These are phyloP conservation scores for Drosophila flavopinicola DNA, from an alignment of 2,888 invertebrate species.

Conservation along the genomic window DNA sequence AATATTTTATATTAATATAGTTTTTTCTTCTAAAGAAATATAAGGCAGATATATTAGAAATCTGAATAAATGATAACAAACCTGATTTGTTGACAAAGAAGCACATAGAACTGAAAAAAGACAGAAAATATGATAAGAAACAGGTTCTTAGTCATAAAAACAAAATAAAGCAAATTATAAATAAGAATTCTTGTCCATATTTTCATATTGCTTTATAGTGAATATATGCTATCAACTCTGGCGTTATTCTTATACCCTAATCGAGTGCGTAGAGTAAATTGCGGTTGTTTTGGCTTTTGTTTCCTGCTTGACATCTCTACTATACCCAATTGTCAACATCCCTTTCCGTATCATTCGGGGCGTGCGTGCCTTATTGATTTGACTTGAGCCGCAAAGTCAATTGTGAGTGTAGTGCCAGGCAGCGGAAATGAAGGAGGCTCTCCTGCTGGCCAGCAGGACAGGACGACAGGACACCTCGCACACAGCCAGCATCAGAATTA, in stretches of 20 bases:
- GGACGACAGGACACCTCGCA: slow-evolving; percentile 18
- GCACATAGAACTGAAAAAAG: too few relatives aligned
- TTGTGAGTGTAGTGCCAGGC: slow-evolving; percentile 48
- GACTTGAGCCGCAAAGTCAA: slow-evolving; percentile 75
- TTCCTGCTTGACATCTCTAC: slow-evolving; percentile 8
- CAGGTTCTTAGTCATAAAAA: too few relatives aligned
- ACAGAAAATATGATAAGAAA: too few relatives aligned
- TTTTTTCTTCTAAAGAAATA: too few relatives aligned
- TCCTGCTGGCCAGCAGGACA: neutral
- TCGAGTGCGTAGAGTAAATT: slow-evolving; percentile 15
- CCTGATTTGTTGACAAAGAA: too few relatives aligned
- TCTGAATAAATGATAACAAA: too few relatives aligned
- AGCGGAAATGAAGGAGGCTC: slow-evolving; percentile 58
- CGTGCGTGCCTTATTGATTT: slow-evolving; percentile 75
- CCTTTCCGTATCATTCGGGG: slow-evolving; percentile 11
- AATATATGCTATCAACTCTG: too few relatives aligned
- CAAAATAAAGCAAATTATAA: too few relatives aligned
- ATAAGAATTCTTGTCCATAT: too few relatives aligned
- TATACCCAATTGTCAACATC: slow-evolving; percentile 18
- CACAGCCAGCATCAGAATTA: slow-evolving; percentile 31
- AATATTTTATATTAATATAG: too few relatives aligned
- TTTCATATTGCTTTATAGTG: too few relatives aligned
- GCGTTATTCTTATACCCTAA: slow-evolving; percentile 5
- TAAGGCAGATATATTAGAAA: too few relatives aligned
- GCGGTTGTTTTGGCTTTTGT: slow-evolving; percentile 30